Evolutionary conservation across 2,888 invertebrate species (phyloP), one percentile per base, ranked within the genome.

Genomic region (Thymelicus acteon): DNA sequence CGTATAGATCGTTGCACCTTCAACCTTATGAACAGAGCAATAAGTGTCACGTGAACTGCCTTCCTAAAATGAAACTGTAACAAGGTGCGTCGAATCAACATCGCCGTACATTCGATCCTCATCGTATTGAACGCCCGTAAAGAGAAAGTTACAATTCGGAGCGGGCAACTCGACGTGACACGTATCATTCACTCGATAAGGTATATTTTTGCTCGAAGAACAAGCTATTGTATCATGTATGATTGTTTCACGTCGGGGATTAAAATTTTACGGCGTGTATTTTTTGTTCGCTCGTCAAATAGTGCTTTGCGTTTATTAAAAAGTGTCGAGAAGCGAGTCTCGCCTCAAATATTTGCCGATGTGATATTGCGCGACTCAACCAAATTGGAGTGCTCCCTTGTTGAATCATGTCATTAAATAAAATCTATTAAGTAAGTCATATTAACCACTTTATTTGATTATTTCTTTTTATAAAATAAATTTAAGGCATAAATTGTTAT

Each of bases 221-320:
- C 0, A 37, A 15, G 24, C 24, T 64, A 49, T 70, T 70, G 69
- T 70, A 63, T 63, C 49, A 69, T 15, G 40, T 24, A 47, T 13
- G 63, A 69, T 69, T 69, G 69, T 63, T 69, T 58, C 47, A 58
- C 47, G 69, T 40, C n/a, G 10, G 39, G 58, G 69, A 70, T 70
- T 64, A 70, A 70, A 70, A 70, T 64, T 70, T 69, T 61, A 69
- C 63, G 69, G 61, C 40, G 40, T 44, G 31, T 69, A 37, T 69
- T 69, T 62, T 69, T 58, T 69, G 48, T 63, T 58, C 69, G 63
- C 58, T 63, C 62, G 58, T 69, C 63, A 63, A 63, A 69, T 58
- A 69, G 69, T 69, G 69, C 62, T 69, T 63, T 48, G 62, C 37
- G 63, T 69, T 68, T 58, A 69, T 69, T 63, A 63, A 62, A 58